Conservation (phyloP, 2,888 invertebrate species). For the Drosophila eohydei region DNA sequence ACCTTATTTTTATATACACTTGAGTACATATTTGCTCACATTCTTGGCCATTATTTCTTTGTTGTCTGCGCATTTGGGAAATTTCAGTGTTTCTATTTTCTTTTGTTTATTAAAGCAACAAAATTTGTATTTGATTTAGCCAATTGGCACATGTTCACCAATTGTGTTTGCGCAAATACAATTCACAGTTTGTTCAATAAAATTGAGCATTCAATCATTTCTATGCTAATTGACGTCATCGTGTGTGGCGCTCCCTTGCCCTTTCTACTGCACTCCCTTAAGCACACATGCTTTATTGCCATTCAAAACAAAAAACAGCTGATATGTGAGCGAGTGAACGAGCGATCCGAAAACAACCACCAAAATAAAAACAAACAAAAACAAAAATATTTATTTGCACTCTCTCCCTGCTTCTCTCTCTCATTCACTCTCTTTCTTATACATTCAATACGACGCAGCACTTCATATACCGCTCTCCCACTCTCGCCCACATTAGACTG, state of each 20-base stretch:
- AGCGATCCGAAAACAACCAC: conserved; percentile 36
- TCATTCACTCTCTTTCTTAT: conserved; percentile 11
- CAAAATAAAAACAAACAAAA: conserved; percentile 39
- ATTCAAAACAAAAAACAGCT: conserved; percentile 78
- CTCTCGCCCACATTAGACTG: conserved; percentile 4
- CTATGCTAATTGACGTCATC: conserved; percentile 53
- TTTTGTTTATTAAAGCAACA: conserved; percentile 52
- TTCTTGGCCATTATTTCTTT: conserved; percentile 48
- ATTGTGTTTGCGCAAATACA: conserved; percentile 37
- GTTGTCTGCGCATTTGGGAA: conserved; percentile 50
- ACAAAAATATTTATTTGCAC: conserved; percentile 21
- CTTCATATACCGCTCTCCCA: conserved; percentile 8
- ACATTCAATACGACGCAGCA: background rate
- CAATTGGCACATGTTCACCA: conserved; percentile 55
- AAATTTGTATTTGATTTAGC: conserved; percentile 39
- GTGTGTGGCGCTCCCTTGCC: conserved; percentile 1
- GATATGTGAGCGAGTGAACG: conserved; percentile 41
- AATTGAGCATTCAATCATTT: conserved; percentile 16
- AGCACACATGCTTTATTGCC: conserved; percentile 44
- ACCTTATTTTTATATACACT: conserved; percentile 11
- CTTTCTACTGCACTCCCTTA: background rate
- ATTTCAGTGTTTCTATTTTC: conserved; percentile 34
- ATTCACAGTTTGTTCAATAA: conserved; percentile 25
- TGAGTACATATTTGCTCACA: conserved; percentile 37
- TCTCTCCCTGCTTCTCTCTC: background rate